Percentiles rank a stretch among this genome's conserved stretches.
Evolutionary conservation across 1,140 invertebrate genomes (phyloP).

Genomic region (Eumeta japonica): DNA sequence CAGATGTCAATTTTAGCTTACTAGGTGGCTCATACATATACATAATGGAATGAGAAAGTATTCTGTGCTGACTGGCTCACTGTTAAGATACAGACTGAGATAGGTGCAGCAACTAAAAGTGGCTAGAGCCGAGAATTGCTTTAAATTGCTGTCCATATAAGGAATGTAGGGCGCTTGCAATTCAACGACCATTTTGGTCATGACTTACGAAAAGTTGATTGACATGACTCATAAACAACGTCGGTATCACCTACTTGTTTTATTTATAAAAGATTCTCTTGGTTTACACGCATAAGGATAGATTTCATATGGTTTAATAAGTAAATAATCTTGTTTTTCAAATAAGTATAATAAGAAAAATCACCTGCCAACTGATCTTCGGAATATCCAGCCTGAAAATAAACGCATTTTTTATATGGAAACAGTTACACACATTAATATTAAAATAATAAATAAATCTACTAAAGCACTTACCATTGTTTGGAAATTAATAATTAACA

Average conservation of each 20-base stretch:
- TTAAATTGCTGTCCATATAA: conserved; percentile 55
- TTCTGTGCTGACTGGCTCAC: neutral
- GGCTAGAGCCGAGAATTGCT: conserved; percentile 33
- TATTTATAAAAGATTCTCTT: too few relatives aligned
- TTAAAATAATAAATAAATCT: conserved; percentile 43
- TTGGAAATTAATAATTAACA: too few relatives aligned
- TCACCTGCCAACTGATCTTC: conserved; percentile 87
- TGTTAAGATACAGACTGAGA: conserved; percentile 2
- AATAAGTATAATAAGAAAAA: neutral
- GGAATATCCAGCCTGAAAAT: conserved; percentile 78
- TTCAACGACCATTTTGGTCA: conserved; percentile 36
- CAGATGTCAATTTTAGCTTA: conserved; percentile 58
- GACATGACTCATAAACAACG: conserved; percentile 38
- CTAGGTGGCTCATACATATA: conserved; percentile 59
- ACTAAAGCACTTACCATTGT: too few relatives aligned
- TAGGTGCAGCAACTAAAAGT: neutral
- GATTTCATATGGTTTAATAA: too few relatives aligned
- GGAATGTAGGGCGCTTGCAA: conserved; percentile 56
- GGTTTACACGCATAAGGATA: too few relatives aligned
- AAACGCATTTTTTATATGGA: conserved; percentile 41
- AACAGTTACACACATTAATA: conserved; percentile 51
- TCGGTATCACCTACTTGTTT: too few relatives aligned
- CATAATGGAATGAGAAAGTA: conserved; percentile 35
- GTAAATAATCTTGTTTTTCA: too few relatives aligned
- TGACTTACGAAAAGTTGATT: conserved; percentile 37